Evolutionary conservation across 2,797 vertebrate genomes (phyloP).

Genomic region (Gallinago nigripennis): DNA sequence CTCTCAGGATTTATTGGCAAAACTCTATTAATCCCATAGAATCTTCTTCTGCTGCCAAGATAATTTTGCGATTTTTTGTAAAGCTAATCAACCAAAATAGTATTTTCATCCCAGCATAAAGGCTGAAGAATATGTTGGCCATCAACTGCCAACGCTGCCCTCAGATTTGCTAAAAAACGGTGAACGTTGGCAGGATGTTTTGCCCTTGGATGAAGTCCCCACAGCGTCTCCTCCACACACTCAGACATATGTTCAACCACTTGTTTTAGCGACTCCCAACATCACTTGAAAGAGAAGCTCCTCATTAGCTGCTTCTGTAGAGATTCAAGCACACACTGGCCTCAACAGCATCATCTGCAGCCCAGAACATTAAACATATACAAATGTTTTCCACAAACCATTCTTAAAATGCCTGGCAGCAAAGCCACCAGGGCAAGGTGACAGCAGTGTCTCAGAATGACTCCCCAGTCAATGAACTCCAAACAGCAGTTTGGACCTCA

Average conservation of each 20-base stretch:
- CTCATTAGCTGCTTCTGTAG: neutral
- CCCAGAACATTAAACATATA: fast-evolving
- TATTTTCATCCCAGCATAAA: neutral
- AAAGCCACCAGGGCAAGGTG: neutral
- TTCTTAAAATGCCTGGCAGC: neutral
- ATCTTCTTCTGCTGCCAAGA: neutral
- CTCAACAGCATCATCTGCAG: neutral
- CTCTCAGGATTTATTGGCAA: neutral
- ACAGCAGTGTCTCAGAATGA: neutral
- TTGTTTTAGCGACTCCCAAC: neutral
- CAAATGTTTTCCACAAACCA: neutral
- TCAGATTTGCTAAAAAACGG: neutral
- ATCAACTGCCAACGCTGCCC: neutral
- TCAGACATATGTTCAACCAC: neutral
- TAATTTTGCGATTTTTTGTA: neutral
- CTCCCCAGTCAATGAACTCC: neutral
- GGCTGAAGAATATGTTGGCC: neutral
- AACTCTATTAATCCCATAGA: neutral
- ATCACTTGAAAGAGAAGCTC: neutral
- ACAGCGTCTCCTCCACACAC: neutral
- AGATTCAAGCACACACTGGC: neutral
- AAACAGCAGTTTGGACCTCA: neutral
- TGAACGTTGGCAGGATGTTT: neutral
- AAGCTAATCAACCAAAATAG: neutral
- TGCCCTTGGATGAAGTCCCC: neutral